Evolutionary conservation across 2,888 invertebrate species (phyloP).

Genomic region (Dichetophora obliterata): DNA sequence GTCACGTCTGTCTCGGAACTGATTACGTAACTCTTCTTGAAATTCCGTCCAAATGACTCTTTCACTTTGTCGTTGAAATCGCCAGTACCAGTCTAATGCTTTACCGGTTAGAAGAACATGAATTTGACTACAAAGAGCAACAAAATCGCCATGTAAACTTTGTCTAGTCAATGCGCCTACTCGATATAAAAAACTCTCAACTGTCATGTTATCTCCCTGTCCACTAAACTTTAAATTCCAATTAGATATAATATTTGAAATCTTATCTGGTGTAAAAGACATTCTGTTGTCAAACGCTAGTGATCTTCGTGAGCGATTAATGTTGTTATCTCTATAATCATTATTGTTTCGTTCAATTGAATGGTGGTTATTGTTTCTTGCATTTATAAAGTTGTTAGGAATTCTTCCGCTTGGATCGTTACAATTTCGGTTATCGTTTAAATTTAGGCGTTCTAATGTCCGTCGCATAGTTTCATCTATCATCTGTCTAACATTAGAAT

Average conservation of each 20-base stretch:
- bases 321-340: not conserved
- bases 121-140: not conserved
- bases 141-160: constrained; percentile 3
- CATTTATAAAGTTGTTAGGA: not conserved
- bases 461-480: no score
- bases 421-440: no score
- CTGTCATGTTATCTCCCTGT: not conserved
- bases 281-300: no score
- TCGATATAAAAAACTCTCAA: not conserved
- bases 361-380: not conserved
- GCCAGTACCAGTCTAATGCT: not conserved
- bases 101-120: not conserved
- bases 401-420: not conserved
- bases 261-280: not conserved
- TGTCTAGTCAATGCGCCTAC: not conserved
- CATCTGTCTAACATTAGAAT: not conserved
- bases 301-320: not conserved
- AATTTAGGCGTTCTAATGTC: no score
- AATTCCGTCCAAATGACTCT: not conserved
- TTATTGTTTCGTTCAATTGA: not conserved
- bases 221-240: not conserved
- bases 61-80: not conserved
- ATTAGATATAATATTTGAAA: not conserved
- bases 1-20: not conserved
- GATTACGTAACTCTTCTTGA: not conserved